Conservation (phyloP, 2,113 vertebrate species). For the Balaeniceps rex region DNA sequence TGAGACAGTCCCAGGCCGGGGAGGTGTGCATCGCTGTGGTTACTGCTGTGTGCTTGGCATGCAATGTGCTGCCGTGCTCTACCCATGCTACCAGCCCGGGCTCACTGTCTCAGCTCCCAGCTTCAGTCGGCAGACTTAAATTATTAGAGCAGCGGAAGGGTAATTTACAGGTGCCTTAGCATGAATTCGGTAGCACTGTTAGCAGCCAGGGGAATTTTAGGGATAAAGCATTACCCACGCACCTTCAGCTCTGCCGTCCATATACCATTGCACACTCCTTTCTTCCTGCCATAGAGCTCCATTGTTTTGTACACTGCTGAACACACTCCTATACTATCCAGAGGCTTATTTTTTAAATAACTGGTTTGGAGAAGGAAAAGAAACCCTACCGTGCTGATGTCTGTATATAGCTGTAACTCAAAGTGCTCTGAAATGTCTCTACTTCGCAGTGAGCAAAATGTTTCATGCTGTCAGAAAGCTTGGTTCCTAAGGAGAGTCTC, state of each 20-base stretch:
- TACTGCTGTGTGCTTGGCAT: not conserved
- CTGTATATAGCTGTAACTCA: not conserved
- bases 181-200: not conserved
- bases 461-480: not conserved
- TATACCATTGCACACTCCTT: not conserved
- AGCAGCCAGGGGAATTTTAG: not conserved
- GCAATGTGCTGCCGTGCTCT: accelerated
- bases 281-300: not conserved
- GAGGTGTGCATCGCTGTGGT: not conserved
- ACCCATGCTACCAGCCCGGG: not conserved
- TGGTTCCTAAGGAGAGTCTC: not conserved
- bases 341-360: not conserved
- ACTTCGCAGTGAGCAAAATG: not conserved
- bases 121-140: not conserved
- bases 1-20: not conserved
- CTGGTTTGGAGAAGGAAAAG: not conserved
- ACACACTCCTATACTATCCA: not conserved
- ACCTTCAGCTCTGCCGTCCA: not conserved
- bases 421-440: not conserved
- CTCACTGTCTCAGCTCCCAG: not conserved
- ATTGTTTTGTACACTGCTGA: not conserved
- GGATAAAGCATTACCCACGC: not conserved
- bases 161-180: not conserved
- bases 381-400: not conserved
- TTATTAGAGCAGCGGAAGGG: not conserved